Evolutionary conservation across 1,140 invertebrate genomes (phyloP), one percentile per base, ranked within the genome.

Genomic region (Geopemphigus sp.): DNA sequence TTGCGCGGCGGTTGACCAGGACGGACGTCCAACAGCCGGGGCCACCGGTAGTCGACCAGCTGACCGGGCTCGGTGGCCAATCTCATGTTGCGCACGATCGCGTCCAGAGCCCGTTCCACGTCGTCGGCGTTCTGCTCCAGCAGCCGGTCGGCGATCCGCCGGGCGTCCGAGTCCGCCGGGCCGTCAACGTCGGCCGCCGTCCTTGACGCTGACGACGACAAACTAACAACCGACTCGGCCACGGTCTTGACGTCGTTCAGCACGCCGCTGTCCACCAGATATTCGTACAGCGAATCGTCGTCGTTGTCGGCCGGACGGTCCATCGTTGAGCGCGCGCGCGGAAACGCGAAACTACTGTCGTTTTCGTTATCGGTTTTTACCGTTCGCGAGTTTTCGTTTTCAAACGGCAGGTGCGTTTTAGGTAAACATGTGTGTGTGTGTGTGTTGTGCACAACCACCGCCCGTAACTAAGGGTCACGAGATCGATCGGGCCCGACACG

Each of bases 111-210:
- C 39, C 22, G 15, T 3, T 78, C 74, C 1, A 78, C 15, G 32
- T 78, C 74, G 11, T 63, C 74, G 22, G 56, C 57, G 56, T 78
- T 78, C 39, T 15, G 39, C 22, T 78, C 74, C 39, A 78, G 4
- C 14, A 78, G 45, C 32, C 56, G 54, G 39, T 63, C 56, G 15
- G 57, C 56, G 22, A 78, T 63, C 8, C 39, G 32, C 0, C 39
- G 57, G 6, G 74, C 74, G 15, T 63, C 74, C 12, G 0, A 4
- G 39, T 63, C 39, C 0, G 0, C n/a, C 1, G 4, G 26, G 32
- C 26, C 32, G 0, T 10, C 54, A 15, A 17, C 50, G 19, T 14
- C 47, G 0, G 11, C 47, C 24, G 53, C 5, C 29, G 47, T n/a
- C 29, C 15, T 24, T 1, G 47, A 54, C 17, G 74, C 19, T 22